Percentiles rank a stretch among this genome's conserved stretches.
Conservation (phyloP, 1,140 invertebrate genomes). For the Ctenoplectra terminalis region DNA sequence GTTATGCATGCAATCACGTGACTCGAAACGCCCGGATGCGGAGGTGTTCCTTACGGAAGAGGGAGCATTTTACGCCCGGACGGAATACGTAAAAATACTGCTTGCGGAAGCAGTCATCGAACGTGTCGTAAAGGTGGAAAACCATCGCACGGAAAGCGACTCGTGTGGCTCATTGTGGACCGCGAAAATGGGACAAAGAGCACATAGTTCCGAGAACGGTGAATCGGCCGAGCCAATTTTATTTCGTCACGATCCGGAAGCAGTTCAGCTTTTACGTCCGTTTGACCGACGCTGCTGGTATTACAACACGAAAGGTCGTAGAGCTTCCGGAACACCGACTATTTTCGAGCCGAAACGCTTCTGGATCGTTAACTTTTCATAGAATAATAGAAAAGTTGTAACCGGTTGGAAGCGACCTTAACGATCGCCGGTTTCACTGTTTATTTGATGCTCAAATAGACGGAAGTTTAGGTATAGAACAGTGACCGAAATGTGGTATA, state of each 20-base stretch:
- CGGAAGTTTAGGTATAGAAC: too few species aligned
- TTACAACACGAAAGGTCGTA: neutral
- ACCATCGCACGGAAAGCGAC: neutral
- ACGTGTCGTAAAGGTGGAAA: constrained; percentile 21
- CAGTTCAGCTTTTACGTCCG: neutral
- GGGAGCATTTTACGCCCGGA: neutral
- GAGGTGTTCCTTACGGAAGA: constrained; percentile 1
- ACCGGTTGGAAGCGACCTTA: too few species aligned
- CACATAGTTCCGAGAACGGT: neutral
- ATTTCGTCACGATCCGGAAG: neutral
- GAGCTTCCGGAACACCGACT: neutral
- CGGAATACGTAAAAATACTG: constrained; percentile 12
- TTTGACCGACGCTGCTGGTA: constrained; percentile 9
- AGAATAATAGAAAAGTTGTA: constrained; percentile 28
- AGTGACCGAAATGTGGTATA: too few species aligned
- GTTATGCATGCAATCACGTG: constrained; percentile 28
- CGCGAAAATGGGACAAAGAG: neutral
- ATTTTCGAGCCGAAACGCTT: too few species aligned
- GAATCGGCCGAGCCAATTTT: constrained; percentile 26
- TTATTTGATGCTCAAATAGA: too few species aligned
- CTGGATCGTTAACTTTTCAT: constrained; percentile 30
- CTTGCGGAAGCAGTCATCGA: constrained; percentile 1
- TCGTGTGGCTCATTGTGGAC: neutral
- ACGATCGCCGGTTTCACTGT: too few species aligned
- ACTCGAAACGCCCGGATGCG: neutral